A percentile compares a stretch with the other conserved stretches of the same genome.
phyloP scores from a whole-genome alignment of 2,113 vertebrate species.

The Amblyornis subalaris region DNA sequence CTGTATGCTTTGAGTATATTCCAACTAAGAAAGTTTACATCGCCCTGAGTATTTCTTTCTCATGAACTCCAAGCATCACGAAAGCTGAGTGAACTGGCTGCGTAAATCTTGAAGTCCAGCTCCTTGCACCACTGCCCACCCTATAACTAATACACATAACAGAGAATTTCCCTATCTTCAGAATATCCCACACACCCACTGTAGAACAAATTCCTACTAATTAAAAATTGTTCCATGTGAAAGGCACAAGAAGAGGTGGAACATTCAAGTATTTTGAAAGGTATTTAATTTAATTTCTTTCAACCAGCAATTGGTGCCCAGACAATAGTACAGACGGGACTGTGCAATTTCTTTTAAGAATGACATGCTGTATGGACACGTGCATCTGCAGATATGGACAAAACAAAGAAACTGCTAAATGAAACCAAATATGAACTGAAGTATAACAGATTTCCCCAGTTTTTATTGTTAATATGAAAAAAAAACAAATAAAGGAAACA shows the following conservation, averaged over 20 bases:
- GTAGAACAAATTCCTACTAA: not conserved
- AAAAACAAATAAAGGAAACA: not conserved
- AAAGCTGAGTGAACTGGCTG: not conserved
- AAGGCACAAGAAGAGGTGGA: not conserved
- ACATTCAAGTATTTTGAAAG: not conserved
- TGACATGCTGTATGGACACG: not conserved
- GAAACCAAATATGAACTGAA: not conserved
- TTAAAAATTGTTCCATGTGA: not conserved
- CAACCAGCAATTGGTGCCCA: not conserved
- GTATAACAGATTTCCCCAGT: not conserved
- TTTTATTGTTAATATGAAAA: not conserved
- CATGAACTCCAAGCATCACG: not conserved
- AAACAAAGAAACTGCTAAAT: not conserved
- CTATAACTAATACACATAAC: not conserved
- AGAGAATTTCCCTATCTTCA: not conserved
- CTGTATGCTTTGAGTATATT: not conserved
- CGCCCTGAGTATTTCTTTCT: not conserved
- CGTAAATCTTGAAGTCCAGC: not conserved
- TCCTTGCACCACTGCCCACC: not conserved
- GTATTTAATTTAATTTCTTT: not conserved
- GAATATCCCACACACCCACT: not conserved
- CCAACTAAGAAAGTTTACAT: not conserved
- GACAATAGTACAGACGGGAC: not conserved
- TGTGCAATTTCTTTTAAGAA: not conserved
- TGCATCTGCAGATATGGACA: not conserved